phyloP scores from a whole-genome alignment of 2,113 vertebrate genomes.

The Xenopus laevis region DNA sequence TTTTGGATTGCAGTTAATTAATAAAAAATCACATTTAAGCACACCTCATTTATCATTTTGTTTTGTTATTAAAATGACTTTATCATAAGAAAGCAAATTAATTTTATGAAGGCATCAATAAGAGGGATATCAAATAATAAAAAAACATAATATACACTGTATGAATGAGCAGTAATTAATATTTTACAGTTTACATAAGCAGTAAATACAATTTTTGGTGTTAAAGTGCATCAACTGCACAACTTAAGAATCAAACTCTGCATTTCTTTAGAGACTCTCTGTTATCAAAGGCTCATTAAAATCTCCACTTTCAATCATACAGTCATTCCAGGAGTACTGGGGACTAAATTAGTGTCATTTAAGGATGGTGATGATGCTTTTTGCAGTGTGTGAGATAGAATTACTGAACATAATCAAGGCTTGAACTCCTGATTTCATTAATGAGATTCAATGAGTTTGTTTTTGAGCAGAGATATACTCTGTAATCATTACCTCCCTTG shows the following conservation, averaged over 20 bases:
- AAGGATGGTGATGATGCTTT: conserved; percentile 35
- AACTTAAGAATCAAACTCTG: conserved; percentile 26
- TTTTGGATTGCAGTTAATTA: too few relatives aligned
- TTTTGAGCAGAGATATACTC: conserved; percentile 30
- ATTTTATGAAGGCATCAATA: conserved; percentile 3
- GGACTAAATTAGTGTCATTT: conserved; percentile 32
- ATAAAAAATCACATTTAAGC: too few relatives aligned
- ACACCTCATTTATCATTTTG: neutral
- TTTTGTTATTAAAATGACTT: conserved; percentile 1
- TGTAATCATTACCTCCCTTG: conserved; percentile 30
- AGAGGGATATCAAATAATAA: conserved; percentile 21
- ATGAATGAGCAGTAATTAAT: conserved; percentile 23
- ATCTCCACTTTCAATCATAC: conserved; percentile 22
- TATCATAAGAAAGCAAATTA: neutral
- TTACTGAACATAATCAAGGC: conserved; percentile 42
- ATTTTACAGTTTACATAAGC: conserved; percentile 34
- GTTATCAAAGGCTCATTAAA: conserved; percentile 37
- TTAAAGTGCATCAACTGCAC: conserved; percentile 30
- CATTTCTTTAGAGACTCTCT: conserved; percentile 15
- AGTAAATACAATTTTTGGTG: conserved; percentile 18
- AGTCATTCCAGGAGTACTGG: conserved; percentile 31
- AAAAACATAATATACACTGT: conserved; percentile 1
- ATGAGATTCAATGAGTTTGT: conserved; percentile 24
- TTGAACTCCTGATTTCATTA: conserved; percentile 48
- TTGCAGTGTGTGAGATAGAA: conserved; percentile 40